These are phyloP conservation scores for Drosophila seclusa DNA, from an alignment of 2,888 invertebrate genomes.

Conservation along the genomic window DNA sequence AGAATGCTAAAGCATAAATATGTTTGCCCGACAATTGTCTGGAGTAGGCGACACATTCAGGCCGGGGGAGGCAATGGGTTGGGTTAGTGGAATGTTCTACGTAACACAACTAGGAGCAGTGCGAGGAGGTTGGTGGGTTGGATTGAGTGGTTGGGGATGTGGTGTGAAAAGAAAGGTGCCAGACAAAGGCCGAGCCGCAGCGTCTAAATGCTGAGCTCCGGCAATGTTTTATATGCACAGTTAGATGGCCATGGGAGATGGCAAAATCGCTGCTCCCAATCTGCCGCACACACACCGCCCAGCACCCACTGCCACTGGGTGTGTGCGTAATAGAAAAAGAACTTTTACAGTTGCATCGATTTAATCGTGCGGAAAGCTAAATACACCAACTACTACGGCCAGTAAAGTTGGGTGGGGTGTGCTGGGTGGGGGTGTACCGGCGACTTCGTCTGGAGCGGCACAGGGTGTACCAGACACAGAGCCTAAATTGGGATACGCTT, in stretches of 20 bases:
- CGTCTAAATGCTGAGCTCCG: slow-evolving; percentile 70
- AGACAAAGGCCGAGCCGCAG: slow-evolving; percentile 47
- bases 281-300: neutral
- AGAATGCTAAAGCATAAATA: slow-evolving; percentile 68
- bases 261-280: slow-evolving; percentile 4
- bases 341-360: slow-evolving; percentile 82
- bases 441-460: slow-evolving; percentile 66
- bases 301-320: neutral
- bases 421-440: slow-evolving; percentile 33
- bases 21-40: slow-evolving; percentile 68
- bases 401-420: slow-evolving; percentile 4
- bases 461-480: slow-evolving; percentile 18
- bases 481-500: slow-evolving; percentile 81
- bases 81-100: slow-evolving; percentile 19
- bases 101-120: slow-evolving; percentile 47
- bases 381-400: slow-evolving; percentile 50
- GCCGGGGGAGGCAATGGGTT: slow-evolving; percentile 13
- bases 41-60: slow-evolving; percentile 57
- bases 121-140: neutral
- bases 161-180: slow-evolving; percentile 45
- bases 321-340: slow-evolving; percentile 79
- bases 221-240: slow-evolving; percentile 69
- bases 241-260: slow-evolving; percentile 54
- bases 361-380: slow-evolving; percentile 83
- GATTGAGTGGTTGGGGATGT: neutral